Base-by-base conservation (phyloP, 2,113 vertebrate genomes). In the Chauna torquata region DNA sequence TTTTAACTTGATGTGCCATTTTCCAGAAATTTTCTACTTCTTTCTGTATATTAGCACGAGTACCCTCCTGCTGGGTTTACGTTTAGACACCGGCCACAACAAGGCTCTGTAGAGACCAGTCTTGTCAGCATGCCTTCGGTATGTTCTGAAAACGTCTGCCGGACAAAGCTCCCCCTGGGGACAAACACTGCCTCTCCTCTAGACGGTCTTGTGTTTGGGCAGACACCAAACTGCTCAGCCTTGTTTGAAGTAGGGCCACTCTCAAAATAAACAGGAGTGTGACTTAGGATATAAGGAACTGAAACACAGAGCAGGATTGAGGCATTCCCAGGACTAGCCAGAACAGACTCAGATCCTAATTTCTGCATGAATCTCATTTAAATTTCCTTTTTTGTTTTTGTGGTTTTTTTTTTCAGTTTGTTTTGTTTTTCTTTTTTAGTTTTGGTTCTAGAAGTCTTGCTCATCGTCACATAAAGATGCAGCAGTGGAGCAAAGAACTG, bases 161-260 rank as follows among this genome's bases (percentile, higher is more conserved):
- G 47, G 75, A 55, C 50, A 79, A 28, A 5, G 3, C 1, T 25
- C 28, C 44, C 0, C 3, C 16, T 1, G 6, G 36, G 61, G 32
- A 57, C 25, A 49, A 45, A 23, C 15, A 8, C 8, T 9, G 11
- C 64, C 58, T 38, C 69, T 45, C 38, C 42, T 27, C 77, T 16
- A 74, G 40, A 9, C 0, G 0, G 10, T 24, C 49, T 50, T 9
- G 1, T 0, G 8, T 8, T 1, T 27, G 22, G 24, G 49, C 44
- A 77, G 58, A 57, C 40, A 47, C 16, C 58, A 65, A 11, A 32
- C 32, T 38, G 32, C 28, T 47, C 14, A 42, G 28, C 49, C 36
- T 52, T n/a, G 22, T 36, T 69, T 28, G 5, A 50, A 55, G 58
- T 4, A 36, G 61, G 30, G 30, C 79, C 11, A 4, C 36, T 49